Base-by-base conservation (phyloP, 2,797 vertebrate genomes). In the Xenentodon cancila region DNA sequence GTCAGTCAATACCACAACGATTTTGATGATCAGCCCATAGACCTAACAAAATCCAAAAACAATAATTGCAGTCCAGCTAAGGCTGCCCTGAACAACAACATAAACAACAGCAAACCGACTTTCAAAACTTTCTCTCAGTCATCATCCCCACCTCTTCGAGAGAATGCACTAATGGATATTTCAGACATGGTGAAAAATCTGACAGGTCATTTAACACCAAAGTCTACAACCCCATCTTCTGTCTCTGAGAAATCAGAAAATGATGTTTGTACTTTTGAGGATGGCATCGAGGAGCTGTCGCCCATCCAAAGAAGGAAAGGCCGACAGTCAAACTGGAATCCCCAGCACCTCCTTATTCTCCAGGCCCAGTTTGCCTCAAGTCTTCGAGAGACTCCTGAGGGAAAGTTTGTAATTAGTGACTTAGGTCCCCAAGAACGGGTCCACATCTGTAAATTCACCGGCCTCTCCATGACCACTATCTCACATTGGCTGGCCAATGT, bases 401-500 rank as follows among this genome's bases (percentile, higher is more conserved):
- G 97, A 62, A 98, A 97, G 90, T 96, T 97, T 71, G 91, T 97
- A 64, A 94, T 99, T 88, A 96, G 92, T 53, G 97, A 99, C 93
- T 90, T 99, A 59, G 96, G 96, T 72, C 96, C 97, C 7, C 97
- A 99, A 89, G 97, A 99, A 89, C 93, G 97, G 71, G 96, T 98
- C 83, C 96, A 98, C 91, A 97, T 99, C 90, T 99, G 97, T 90
- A 98, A 98, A 94, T 99, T 99, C 91, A 99, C 97, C 34, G 97
- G 97, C 88, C 97, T 99, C 70, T 98, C 97, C 77, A 98, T 99
- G 97, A 99, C 97, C 89, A 98, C 97, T 88, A 99, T 99, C 92
- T 98, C 97, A 89, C 97, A 99, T 94, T 99, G 97, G 97, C 94
- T 99, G 94, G 97, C 97, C 92, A 99, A 99, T 82, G 97, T 99